phyloP scores from a whole-genome alignment of 2,888 invertebrate genomes.

The Polydrusus cervinus region DNA sequence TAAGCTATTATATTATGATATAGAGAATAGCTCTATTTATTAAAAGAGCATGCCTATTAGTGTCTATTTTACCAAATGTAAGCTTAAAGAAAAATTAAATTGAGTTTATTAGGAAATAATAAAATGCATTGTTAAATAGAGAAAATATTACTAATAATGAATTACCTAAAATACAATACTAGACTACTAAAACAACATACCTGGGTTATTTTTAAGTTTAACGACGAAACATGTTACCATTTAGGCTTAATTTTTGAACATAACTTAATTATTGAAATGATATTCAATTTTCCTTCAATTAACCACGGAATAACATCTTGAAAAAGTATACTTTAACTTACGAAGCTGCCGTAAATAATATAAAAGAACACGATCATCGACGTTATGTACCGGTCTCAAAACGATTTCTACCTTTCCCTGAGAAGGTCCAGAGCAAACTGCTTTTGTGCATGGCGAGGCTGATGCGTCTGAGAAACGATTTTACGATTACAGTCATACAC shows the following conservation, averaged over 20 bases:
- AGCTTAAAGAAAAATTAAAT: too few relatives aligned
- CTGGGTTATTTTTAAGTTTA: constrained; percentile 4
- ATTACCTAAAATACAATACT: background rate
- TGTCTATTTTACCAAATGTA: too few relatives aligned
- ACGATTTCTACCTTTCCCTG: constrained; percentile 14
- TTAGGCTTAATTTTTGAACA: background rate
- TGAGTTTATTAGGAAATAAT: too few relatives aligned
- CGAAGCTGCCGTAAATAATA: background rate
- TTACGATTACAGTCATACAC: constrained; percentile 10
- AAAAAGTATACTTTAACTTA: background rate
- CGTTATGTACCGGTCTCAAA: constrained; percentile 14
- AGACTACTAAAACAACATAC: constrained; percentile 4
- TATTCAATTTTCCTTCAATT: background rate
- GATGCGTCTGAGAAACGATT: constrained; percentile 28
- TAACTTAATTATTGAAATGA: background rate
- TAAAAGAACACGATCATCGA: constrained; percentile 6
- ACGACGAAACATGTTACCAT: constrained; percentile 10
- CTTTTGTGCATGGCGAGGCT: constrained; percentile 26
- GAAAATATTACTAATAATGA: too few relatives aligned
- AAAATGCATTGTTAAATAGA: too few relatives aligned
- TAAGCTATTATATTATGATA: too few relatives aligned
- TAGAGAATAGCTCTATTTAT: too few relatives aligned
- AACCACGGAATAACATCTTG: background rate
- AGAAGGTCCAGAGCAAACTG: constrained; percentile 29
- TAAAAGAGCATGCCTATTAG: too few relatives aligned